Base-by-base conservation (phyloP, 1,140 invertebrate species). In the Drosophila carrolli region DNA sequence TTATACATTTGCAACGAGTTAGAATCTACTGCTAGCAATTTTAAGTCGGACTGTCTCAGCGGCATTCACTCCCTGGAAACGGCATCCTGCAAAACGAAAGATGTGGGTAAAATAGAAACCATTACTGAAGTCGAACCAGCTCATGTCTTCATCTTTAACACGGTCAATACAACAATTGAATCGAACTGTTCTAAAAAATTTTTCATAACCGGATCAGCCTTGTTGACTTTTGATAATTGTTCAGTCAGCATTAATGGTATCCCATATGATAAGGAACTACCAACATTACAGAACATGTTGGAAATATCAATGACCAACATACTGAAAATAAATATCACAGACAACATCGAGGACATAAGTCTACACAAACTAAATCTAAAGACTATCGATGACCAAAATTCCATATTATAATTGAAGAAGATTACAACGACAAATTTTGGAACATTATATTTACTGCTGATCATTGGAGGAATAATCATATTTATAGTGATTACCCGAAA, bases 51-150 rank as follows among this genome's bases (percentile, higher is more conserved):
- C 1, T 50, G 47, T 32, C 27, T 50, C n/a, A 50, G 8, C 8
- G 47, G 23, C 8, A 50, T 50, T 5, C 27, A 29, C 8, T 50
- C 27, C 27, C 47, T 50, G 47, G 47, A 50, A 50, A 32, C 47
- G 0, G 47, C 47, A 50, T n/a, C 47, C 27, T 50, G 47, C 10
- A 50, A 50, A 14, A 32, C 23, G 6, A 50, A 32, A 14, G 13
- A 50, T 29, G 47, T 50, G 27, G 27, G 47, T n/a, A 50, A 50
- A 50, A 50, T 50, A 14, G 27, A 29, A 50, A 50, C 11, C 9
- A 27, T 27, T 27, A 27, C 19, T 9, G 27, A 50, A 5, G 47
- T 32, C 47, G 47, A 48, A 48, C 23, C 47, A n/a, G 47, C 47
- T 11, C 43, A 44, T 44, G 13, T 48, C 0, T 48, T 29, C 6